phyloP scores from a whole-genome alignment of 2,113 vertebrate species.

The Turnix velox region DNA sequence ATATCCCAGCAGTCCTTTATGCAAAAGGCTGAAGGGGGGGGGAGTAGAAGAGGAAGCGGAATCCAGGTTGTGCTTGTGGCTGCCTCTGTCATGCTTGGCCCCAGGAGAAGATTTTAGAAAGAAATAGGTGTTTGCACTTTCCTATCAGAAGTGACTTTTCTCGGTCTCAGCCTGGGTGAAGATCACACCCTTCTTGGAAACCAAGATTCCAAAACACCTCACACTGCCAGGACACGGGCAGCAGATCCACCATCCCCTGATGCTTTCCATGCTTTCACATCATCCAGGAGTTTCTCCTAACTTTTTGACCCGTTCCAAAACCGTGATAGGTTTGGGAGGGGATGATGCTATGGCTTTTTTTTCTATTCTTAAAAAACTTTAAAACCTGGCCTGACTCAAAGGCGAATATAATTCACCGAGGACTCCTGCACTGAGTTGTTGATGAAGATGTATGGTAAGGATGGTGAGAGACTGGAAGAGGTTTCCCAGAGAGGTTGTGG shows the following conservation, averaged over 20 bases:
- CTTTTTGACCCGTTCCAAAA: too few relatives aligned
- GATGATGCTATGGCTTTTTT: not conserved
- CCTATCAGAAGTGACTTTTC: not conserved
- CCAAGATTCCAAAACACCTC: not conserved
- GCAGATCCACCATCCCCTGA: not conserved
- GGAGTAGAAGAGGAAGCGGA: too few relatives aligned
- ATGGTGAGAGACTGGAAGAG: too few relatives aligned
- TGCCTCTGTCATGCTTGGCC: not conserved
- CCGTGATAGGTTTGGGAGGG: too few relatives aligned
- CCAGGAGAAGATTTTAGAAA: not conserved
- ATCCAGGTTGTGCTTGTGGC: not conserved
- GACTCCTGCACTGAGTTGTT: not conserved
- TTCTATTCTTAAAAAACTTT: not conserved
- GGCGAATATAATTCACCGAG: not conserved
- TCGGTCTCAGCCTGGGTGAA: not conserved
- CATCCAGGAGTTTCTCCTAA: not conserved
- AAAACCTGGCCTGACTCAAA: not conserved
- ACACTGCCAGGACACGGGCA: not conserved
- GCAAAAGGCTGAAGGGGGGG: not conserved
- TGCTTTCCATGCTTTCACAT: rapidly evolving
- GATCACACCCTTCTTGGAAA: not conserved
- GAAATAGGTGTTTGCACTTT: not conserved
- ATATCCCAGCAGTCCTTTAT: not conserved
- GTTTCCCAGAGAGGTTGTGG: too few relatives aligned
- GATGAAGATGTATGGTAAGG: too few relatives aligned